Conservation (phyloP, 1,140 invertebrate genomes). For the Pogonomyrmex barbatus region DNA sequence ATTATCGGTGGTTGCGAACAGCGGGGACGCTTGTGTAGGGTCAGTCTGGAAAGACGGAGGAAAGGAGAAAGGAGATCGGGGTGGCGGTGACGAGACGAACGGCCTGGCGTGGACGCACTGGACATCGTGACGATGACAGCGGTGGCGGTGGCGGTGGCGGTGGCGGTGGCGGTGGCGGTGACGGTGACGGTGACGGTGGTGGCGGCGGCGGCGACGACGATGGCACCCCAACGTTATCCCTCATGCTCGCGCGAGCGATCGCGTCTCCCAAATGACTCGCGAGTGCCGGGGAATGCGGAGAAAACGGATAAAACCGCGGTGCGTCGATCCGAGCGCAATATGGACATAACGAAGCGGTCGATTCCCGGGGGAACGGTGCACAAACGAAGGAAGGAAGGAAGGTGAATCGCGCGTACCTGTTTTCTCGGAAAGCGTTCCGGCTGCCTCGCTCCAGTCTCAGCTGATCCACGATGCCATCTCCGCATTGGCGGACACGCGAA, state of each 20-base stretch:
- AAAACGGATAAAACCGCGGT: neutral
- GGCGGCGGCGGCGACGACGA: neutral
- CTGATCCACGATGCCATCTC: constrained; percentile 82
- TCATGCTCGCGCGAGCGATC: neutral
- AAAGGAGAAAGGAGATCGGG: neutral
- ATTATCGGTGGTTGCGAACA: neutral
- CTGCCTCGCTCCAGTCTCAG: constrained; percentile 77
- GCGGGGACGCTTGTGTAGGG: too few relatives aligned
- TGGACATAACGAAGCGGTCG: constrained; percentile 42
- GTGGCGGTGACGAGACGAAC: neutral
- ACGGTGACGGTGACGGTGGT: neutral
- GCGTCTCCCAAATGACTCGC: neutral
- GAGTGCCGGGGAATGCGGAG: neutral
- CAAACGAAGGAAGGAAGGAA: neutral
- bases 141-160: neutral
- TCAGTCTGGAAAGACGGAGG: neutral
- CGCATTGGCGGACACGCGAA: constrained; percentile 70
- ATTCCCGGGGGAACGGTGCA: constrained; percentile 38
- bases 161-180: neutral
- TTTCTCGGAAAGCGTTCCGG: constrained; percentile 7
- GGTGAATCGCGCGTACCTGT: constrained; percentile 67
- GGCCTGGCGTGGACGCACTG: neutral
- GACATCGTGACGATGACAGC: too few relatives aligned
- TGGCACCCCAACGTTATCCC: neutral
- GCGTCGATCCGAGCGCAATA: constrained; percentile 39